phyloP scores from a whole-genome alignment of 2,797 vertebrate genomes.

The Acanthurus tractus region DNA sequence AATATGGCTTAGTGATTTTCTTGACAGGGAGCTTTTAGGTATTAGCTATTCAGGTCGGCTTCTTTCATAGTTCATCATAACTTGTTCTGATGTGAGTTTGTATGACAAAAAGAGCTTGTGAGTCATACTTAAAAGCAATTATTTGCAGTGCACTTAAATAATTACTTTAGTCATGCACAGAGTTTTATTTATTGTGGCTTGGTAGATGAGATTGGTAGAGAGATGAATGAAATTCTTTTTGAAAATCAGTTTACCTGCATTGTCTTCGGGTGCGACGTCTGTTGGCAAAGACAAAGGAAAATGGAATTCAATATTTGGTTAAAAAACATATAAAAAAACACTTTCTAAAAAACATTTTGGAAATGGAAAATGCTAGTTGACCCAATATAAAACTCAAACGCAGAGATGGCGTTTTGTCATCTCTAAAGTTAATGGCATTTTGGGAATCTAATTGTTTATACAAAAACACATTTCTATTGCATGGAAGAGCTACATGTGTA shows the following conservation, averaged over 20 bases:
- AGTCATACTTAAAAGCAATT: constrained; percentile 6
- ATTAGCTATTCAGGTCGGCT: not conserved
- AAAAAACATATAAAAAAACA: not conserved
- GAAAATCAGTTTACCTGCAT: constrained; percentile 4
- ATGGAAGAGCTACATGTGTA: not conserved
- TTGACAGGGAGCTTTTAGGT: no score
- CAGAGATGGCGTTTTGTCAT: not conserved
- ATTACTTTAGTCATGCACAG: constrained; percentile 10
- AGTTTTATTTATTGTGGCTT: not conserved
- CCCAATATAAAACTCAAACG: not conserved
- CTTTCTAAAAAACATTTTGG: not conserved
- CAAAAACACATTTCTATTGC: not conserved
- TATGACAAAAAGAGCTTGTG: constrained; percentile 12
- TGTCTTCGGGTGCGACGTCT: accelerated
- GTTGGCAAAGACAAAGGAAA: constrained; percentile 21
- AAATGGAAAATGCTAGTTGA: not conserved
- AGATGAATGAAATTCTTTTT: not conserved
- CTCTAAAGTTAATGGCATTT: not conserved
- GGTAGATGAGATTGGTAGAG: not conserved
- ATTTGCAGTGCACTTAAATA: not conserved
- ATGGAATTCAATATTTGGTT: not conserved
- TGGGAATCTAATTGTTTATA: not conserved
- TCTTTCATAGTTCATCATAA: not conserved
- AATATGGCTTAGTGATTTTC: no score
- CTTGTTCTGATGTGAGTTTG: not conserved